Conservation (phyloP, 2,113 vertebrate species). For the Xiphophorus hellerii region DNA sequence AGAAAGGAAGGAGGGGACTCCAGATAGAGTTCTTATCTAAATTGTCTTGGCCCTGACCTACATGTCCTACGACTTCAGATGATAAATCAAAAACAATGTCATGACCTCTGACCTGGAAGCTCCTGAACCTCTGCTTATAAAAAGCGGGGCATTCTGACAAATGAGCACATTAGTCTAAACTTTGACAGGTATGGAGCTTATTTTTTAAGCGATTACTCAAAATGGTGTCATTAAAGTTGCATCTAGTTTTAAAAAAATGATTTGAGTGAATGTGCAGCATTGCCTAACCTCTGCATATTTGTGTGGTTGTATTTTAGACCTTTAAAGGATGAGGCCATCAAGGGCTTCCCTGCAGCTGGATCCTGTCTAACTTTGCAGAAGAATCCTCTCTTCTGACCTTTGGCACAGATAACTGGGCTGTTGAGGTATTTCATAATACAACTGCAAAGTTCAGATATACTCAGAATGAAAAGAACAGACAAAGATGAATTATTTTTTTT, state of each 20-base stretch:
- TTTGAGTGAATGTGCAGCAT: slow-evolving; percentile 29
- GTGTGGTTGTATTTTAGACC: slow-evolving; percentile 44
- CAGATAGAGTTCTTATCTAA: slow-evolving; percentile 73
- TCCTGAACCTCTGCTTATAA: slow-evolving; percentile 38
- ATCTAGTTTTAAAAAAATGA: slow-evolving; percentile 10
- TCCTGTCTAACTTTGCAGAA: slow-evolving; percentile 71
- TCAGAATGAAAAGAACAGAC: slow-evolving; percentile 11
- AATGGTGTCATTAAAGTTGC: slow-evolving; percentile 1
- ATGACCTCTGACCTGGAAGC: slow-evolving; percentile 52
- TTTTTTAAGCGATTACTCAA: not conserved
- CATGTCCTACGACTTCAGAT: slow-evolving; percentile 58
- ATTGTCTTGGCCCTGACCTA: slow-evolving; percentile 78
- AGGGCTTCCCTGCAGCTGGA: slow-evolving; percentile 80
- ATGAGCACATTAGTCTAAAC: slow-evolving; percentile 17
- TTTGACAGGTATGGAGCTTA: not conserved
- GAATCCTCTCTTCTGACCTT: slow-evolving; percentile 51
- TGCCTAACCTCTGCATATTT: slow-evolving; percentile 20
- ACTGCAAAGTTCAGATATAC: slow-evolving; percentile 5
- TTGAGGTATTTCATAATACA: slow-evolving; percentile 27
- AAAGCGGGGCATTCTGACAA: slow-evolving; percentile 12
- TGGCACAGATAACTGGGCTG: slow-evolving; percentile 50
- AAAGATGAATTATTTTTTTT: too few relatives aligned
- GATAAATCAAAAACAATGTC: slow-evolving; percentile 63
- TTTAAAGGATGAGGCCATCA: slow-evolving; percentile 67
- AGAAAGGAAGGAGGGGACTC: slow-evolving; percentile 60